A percentile compares a stretch with the other conserved stretches of the same genome.
These are phyloP conservation scores for Protobothrops mucrosquamatus DNA, from an alignment of 2,113 vertebrate species.

Conservation along the genomic window DNA sequence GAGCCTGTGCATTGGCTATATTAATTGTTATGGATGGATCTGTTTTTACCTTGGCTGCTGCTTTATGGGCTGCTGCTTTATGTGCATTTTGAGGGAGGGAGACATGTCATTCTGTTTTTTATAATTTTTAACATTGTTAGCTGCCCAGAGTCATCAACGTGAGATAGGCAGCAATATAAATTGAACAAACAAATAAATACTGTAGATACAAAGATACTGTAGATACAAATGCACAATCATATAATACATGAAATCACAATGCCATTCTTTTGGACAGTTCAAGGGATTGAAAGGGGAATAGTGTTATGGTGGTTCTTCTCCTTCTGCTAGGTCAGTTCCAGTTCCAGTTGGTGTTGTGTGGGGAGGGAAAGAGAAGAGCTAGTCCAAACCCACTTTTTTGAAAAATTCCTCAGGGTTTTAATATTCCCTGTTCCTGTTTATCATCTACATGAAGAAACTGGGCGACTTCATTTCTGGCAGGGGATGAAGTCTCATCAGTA, in stretches of 20 bases:
- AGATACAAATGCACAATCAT: slow-evolving; percentile 36
- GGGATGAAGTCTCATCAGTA: background rate
- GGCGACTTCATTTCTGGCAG: background rate
- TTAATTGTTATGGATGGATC: background rate
- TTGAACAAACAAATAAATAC: background rate
- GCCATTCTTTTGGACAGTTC: background rate
- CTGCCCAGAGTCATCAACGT: background rate
- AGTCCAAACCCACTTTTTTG: background rate
- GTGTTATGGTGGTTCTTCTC: background rate
- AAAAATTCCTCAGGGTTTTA: background rate
- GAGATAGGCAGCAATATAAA: background rate
- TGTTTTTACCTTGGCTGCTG: background rate
- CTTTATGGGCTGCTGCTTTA: background rate
- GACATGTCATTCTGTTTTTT: background rate
- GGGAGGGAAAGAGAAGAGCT: background rate
- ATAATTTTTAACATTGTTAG: background rate
- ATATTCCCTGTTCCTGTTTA: background rate
- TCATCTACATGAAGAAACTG: background rate
- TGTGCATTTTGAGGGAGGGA: background rate
- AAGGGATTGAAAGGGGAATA: background rate
- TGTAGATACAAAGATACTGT: slow-evolving; percentile 24
- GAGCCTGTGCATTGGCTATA: background rate
- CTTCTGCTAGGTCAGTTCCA: background rate
- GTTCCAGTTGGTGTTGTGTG: background rate
- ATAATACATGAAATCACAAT: slow-evolving; percentile 27